Evolutionary conservation across 1,140 invertebrate species (phyloP), one percentile per base, ranked within the genome.

Genomic region (Drosophila grimshawi): DNA sequence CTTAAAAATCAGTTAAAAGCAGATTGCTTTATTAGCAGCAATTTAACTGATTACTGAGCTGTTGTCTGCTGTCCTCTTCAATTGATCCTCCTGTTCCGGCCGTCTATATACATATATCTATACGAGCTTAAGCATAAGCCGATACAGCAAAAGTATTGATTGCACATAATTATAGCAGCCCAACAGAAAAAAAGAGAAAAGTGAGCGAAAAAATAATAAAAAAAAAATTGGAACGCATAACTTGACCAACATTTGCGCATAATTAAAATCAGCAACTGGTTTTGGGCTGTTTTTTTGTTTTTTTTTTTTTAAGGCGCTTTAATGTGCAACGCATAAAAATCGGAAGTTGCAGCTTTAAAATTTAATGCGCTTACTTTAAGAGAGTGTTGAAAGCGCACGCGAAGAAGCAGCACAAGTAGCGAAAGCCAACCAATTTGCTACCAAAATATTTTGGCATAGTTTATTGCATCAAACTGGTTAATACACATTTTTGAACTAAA

Each of bases 151-250:
- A 89, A 78, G 85, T 89, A 88, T 88, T 89, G 85, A 88, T 88
- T 88, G 81, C 85, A 88, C 77, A 88, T 88, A 88, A 88, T 88
- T 88, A 88, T 88, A 78, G 80, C 85, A 88, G 53, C 71, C 71
- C 67, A 66, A 65, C 39, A 53, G 19, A 64, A 30, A 41, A 39
- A 32, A 80, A 74, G 66, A 78, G 63, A 80, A 90, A 78, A 88
- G 72, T 70, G 64, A 81, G 52, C 6, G 37, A 61, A 70, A 76
- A 70, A 46, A 56, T 41, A 29, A 59, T 57, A 59, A 81, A 59
- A 66, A 33, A 46, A 71, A 81, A 70, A 59, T 51, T 27, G 62
- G 46, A 19, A 52, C 65, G 45, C 52, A 86, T 41, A 71, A 69
- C 71, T 79, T 86, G 78, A 68, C 82, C 83, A 88, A 83, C 71